Evolutionary conservation across 2,888 invertebrate genomes (phyloP).

Genomic region (Taenaris catops): DNA sequence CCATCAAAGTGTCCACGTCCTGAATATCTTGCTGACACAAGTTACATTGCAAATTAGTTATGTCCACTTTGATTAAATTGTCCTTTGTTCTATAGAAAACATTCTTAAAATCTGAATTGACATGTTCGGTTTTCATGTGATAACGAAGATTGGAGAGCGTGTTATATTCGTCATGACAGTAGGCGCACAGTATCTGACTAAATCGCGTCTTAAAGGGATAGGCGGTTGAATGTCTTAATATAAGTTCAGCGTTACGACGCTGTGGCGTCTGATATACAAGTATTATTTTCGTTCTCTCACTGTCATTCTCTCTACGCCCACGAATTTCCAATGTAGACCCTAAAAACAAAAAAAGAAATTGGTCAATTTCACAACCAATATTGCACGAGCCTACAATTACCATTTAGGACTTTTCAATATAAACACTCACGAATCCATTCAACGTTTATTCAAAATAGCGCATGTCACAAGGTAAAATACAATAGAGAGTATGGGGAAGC

Average conservation of each 20-base stretch:
- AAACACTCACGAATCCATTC: constrained; percentile 11
- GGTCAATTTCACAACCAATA: constrained; percentile 54
- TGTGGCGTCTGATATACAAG: constrained; percentile 67
- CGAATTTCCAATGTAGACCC: constrained; percentile 66
- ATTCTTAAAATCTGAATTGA: constrained; percentile 54
- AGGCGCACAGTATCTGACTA: constrained; percentile 63
- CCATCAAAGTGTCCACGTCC: constrained; percentile 58
- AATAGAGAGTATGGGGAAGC: no score
- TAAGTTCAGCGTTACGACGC: constrained; percentile 65
- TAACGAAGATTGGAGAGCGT: constrained; percentile 45
- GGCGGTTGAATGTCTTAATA: constrained; percentile 60
- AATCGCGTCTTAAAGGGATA: constrained; percentile 68
- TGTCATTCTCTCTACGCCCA: constrained; percentile 54
- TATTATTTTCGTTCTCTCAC: constrained; percentile 65
- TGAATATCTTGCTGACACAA: constrained; percentile 46
- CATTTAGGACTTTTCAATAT: constrained; percentile 13
- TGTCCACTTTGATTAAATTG: constrained; percentile 64
- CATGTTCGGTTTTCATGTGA: constrained; percentile 56
- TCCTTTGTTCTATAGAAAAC: constrained; percentile 66
- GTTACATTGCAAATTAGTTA: constrained; percentile 62
- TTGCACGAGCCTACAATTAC: constrained; percentile 22
- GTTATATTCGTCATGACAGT: constrained; percentile 59
- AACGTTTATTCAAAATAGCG: constrained; percentile 12
- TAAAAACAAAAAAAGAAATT: constrained; percentile 72
- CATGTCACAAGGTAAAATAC: constrained; percentile 7